Evolutionary conservation across 2,888 invertebrate genomes (phyloP).

Genomic region (Hartigia nigra): DNA sequence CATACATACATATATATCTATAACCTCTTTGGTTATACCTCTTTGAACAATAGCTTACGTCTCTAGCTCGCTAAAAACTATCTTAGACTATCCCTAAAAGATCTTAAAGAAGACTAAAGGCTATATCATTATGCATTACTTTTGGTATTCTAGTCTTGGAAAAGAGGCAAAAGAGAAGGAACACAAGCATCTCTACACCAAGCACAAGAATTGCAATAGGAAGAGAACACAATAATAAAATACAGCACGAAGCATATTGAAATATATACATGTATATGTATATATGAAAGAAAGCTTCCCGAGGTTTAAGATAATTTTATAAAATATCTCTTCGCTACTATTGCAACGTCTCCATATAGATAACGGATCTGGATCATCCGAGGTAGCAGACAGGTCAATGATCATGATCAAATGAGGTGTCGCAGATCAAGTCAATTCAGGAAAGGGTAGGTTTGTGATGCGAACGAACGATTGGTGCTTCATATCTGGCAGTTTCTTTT

Average conservation of each 20-base stretch:
- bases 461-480: neutral
- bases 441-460: neutral
- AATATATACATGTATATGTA: too few species aligned
- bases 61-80: neutral
- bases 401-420: neutral
- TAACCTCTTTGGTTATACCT: too few species aligned
- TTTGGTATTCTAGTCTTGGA: neutral
- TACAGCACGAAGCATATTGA: neutral
- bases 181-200: neutral
- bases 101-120: neutral
- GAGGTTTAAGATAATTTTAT: neutral
- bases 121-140: neutral
- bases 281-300: neutral
- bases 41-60: neutral
- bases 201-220: neutral
- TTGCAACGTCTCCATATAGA: neutral
- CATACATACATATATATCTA: too few species aligned
- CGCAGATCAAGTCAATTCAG: neutral
- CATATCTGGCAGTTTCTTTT: slow-evolving; percentile 3
- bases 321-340: neutral
- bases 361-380: neutral
- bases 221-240: neutral
- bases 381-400: neutral
- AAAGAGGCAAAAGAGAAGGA: neutral
- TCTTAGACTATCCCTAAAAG: neutral